Conservation (phyloP, 2,797 vertebrate species). For the Pristis pectinata region DNA sequence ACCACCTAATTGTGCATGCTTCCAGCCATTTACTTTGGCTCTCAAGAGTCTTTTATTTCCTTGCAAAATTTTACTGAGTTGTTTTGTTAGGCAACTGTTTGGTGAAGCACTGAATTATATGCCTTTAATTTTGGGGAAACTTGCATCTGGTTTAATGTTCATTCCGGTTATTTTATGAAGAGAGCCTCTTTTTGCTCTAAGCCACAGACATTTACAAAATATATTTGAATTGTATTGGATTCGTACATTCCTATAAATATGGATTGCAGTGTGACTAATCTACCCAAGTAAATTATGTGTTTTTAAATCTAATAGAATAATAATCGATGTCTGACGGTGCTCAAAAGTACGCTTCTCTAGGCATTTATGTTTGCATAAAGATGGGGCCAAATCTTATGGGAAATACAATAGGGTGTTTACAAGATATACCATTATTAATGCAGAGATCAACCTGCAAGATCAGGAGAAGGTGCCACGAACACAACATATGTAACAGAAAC, state of each 20-base stretch:
- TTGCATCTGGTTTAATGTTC: conserved; percentile 8
- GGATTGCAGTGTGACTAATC: background rate
- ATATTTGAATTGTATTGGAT: background rate
- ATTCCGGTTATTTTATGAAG: conserved; percentile 14
- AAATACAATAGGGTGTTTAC: background rate
- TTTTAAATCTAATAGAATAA: background rate
- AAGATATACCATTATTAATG: background rate
- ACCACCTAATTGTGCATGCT: background rate
- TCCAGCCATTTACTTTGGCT: conserved; percentile 29
- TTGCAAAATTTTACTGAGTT: background rate
- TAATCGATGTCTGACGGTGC: background rate
- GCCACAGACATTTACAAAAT: background rate
- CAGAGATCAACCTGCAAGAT: background rate
- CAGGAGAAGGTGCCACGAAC: background rate
- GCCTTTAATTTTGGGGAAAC: background rate
- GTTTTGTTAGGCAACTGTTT: conserved; percentile 16
- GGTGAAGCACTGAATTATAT: conserved; percentile 3
- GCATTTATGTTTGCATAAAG: background rate
- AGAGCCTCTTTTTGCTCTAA: background rate
- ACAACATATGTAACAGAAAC: background rate
- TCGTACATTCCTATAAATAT: background rate
- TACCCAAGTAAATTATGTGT: background rate
- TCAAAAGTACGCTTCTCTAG: background rate
- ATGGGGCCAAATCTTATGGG: background rate
- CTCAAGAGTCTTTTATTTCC: background rate